Conservation (phyloP, 2,888 invertebrate genomes). For the Conchocele bisecta region DNA sequence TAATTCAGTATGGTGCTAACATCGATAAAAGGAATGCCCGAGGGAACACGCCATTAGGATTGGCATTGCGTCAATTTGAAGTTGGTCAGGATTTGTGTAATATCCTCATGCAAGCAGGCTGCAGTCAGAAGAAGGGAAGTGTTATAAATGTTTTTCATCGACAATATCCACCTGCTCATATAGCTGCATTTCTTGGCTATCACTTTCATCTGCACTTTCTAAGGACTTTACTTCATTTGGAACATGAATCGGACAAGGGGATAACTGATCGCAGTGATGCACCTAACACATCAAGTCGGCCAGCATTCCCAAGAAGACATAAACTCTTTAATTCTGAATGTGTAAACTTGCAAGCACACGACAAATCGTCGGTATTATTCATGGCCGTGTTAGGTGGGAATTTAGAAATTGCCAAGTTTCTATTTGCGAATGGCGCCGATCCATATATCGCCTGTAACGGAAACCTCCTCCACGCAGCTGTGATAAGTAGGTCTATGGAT, state of each 20-base stretch:
- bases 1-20: constrained; percentile 63
- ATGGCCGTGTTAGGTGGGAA: constrained; percentile 63
- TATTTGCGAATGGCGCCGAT: constrained; percentile 59
- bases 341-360: constrained; percentile 50
- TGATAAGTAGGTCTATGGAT: constrained; percentile 46
- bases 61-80: constrained; percentile 44
- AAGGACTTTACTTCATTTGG: constrained; percentile 23
- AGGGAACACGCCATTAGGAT: constrained; percentile 59
- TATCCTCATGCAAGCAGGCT: constrained; percentile 53
- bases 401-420: constrained; percentile 49
- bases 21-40: constrained; percentile 56
- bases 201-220: constrained; percentile 43
- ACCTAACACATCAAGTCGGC: constrained; percentile 7
- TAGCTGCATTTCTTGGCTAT: constrained; percentile 54
- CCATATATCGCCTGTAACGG: constrained; percentile 53
- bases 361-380: constrained; percentile 60
- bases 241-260: neutral
- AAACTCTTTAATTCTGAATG: too few species aligned
- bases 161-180: constrained; percentile 61
- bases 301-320: too few species aligned
- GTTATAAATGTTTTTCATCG: constrained; percentile 56
- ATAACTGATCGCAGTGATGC: neutral
- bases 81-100: constrained; percentile 40
- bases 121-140: constrained; percentile 53
- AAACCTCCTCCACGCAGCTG: constrained; percentile 65